Evolutionary conservation across 2,113 vertebrate species (phyloP).

Genomic region (Alectura lathami): DNA sequence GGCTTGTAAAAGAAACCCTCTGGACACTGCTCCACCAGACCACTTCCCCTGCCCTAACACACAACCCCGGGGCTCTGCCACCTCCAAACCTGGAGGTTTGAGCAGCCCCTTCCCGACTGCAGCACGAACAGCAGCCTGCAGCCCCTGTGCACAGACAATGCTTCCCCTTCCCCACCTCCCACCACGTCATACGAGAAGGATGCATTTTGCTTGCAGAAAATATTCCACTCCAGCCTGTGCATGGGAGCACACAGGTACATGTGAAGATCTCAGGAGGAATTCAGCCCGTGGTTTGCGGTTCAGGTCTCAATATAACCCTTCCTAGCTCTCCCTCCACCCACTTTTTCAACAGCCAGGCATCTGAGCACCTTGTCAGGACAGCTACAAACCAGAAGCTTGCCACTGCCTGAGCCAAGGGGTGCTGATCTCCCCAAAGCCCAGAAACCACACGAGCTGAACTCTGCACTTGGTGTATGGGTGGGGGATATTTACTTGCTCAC

Average conservation of each 20-base stretch:
- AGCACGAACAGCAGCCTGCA: background rate
- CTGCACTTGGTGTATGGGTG: background rate
- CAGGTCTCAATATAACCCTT: background rate
- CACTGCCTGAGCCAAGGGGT: background rate
- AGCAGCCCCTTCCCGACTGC: background rate
- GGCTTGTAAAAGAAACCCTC: background rate
- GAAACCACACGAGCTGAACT: background rate
- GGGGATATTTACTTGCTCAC: background rate
- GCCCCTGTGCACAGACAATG: background rate
- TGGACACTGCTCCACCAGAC: background rate
- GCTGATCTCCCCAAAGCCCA: background rate
- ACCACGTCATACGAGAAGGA: fast-evolving
- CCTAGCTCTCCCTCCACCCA: background rate
- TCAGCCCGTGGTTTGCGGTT: background rate
- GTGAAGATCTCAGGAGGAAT: background rate
- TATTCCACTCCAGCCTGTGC: background rate
- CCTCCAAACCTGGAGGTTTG: background rate
- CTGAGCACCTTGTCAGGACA: background rate
- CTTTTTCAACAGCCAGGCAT: background rate
- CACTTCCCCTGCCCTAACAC: fast-evolving
- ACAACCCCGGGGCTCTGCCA: background rate
- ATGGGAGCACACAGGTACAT: background rate
- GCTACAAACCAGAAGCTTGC: background rate
- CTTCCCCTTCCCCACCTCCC: background rate
- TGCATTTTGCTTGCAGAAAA: background rate